Base-by-base conservation (phyloP, 35 echinoderm and acorn worm genomes). In the Ophiothrix spiculata region DNA sequence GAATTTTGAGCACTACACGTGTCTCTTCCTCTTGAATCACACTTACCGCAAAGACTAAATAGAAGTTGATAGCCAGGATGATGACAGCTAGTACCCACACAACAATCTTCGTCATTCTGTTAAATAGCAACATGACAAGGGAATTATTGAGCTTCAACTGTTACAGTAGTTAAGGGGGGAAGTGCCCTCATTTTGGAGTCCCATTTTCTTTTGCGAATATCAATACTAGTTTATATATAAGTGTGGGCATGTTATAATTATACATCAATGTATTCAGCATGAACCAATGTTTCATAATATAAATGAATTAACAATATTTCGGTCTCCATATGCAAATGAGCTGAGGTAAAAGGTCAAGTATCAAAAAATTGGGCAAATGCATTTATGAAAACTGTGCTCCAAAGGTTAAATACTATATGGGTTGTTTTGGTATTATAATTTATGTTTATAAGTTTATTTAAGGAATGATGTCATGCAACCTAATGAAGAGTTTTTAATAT, bases 41-140 rank as follows among this genome's bases (percentile, higher is more conserved):
- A 90, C 92, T 90, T 78, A 94, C 92, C 31, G 77, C 76, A 76
- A 90, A 86, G 10, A 90, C 87, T 12, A 94, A 69, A 60, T 90
- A 94, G 39, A 89, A 86, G 39, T 94, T 94, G 83, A 94, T 85
- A 4, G 36, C 79, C 92, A 94, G 90, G 6, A 94, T 56, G 19
- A 86, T 35, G 0, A 81, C 31, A 39, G 87, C 92, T 14, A 94
- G 64, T 85, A 56, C 19, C 92, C 92, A 94, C 11, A 94, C 92
- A 34, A 94, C 56, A 14, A 90, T 79, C 63, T 94, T 90, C 19
- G 78, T 90, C 40, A 94, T 75, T 1, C 92, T 94, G 75, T 23
- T 83, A 40, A 29, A 39, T 39, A 41, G 38, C 32, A 56, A 39
- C 33, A 85, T 39, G 0, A 76, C 35, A 0, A 25, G n/a, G 0